These are phyloP conservation scores for Coptodon bakossiorum DNA, from an alignment of 2,113 vertebrate species.

Conservation along the genomic window DNA sequence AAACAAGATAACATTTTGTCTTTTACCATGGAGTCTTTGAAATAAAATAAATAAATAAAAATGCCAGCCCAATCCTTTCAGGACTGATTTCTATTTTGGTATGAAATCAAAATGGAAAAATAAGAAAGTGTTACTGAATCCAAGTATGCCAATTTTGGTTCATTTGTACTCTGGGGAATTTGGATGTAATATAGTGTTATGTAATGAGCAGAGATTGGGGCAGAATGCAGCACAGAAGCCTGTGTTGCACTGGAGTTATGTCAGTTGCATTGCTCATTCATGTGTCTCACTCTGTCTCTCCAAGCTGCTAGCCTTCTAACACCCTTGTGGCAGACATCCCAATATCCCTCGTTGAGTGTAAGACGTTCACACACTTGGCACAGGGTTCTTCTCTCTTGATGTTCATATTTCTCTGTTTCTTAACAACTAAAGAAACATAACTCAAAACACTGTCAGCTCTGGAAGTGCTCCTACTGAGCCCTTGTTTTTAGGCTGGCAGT, in stretches of 20 bases:
- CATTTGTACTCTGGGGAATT: conserved; percentile 1
- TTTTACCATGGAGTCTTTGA: neutral
- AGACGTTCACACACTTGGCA: conserved; percentile 33
- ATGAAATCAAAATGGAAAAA: neutral
- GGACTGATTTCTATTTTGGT: neutral
- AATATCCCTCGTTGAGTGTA: conserved; percentile 10
- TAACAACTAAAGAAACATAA: conserved; percentile 28
- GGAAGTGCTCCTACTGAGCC: conserved; percentile 8
- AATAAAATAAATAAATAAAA: neutral
- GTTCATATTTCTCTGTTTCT: conserved; percentile 2
- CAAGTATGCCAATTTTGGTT: neutral
- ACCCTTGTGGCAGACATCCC: conserved; percentile 32
- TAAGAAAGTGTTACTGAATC: neutral
- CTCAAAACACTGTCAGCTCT: conserved; percentile 39
- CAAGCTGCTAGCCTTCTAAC: conserved; percentile 18
- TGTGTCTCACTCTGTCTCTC: conserved; percentile 7
- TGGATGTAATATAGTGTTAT: conserved; percentile 12
- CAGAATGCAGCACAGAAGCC: conserved; percentile 41
- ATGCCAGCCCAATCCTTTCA: neutral
- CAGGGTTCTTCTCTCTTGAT: neutral
- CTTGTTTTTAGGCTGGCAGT: conserved; percentile 50
- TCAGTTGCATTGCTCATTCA: conserved; percentile 43
- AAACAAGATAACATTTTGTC: neutral
- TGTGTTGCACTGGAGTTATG: conserved; percentile 15
- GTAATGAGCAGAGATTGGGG: conserved; percentile 11